These are phyloP conservation scores for Callyntrura sp. DNA, from an alignment of 2,888 invertebrate genomes.

Conservation along the genomic window DNA sequence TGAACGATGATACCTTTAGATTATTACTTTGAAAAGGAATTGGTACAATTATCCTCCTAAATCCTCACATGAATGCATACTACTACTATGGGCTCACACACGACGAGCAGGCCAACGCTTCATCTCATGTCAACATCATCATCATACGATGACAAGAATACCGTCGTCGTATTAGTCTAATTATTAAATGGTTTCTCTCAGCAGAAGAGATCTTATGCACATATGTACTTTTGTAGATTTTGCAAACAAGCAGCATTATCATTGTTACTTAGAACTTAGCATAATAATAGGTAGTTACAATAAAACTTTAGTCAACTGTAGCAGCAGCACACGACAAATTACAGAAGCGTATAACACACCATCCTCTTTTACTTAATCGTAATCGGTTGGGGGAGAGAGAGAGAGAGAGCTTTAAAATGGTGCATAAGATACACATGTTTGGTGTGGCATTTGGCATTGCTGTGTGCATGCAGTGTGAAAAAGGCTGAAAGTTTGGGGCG, in stretches of 20 bases:
- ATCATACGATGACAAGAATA: background rate
- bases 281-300: background rate
- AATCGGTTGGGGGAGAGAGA: background rate
- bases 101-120: background rate
- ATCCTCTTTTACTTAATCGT: constrained; percentile 8
- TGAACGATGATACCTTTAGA: background rate
- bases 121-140: constrained; percentile 24
- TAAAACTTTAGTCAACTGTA: constrained; percentile 15
- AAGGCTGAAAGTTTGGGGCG: constrained; percentile 43
- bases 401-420: constrained; percentile 33
- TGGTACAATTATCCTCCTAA: background rate
- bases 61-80: background rate
- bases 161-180: constrained; percentile 12
- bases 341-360: constrained; percentile 22
- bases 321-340: constrained; percentile 17
- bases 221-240: background rate
- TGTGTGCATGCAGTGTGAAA: constrained; percentile 12
- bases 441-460: constrained; percentile 53
- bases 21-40: background rate
- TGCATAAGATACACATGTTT: constrained; percentile 18
- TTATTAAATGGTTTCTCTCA: constrained; percentile 35
- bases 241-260: constrained; percentile 25
- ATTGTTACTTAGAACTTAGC: background rate
- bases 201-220: background rate
- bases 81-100: background rate